phyloP scores from a whole-genome alignment of 2,113 vertebrate species.

The Percopsis transmontana region DNA sequence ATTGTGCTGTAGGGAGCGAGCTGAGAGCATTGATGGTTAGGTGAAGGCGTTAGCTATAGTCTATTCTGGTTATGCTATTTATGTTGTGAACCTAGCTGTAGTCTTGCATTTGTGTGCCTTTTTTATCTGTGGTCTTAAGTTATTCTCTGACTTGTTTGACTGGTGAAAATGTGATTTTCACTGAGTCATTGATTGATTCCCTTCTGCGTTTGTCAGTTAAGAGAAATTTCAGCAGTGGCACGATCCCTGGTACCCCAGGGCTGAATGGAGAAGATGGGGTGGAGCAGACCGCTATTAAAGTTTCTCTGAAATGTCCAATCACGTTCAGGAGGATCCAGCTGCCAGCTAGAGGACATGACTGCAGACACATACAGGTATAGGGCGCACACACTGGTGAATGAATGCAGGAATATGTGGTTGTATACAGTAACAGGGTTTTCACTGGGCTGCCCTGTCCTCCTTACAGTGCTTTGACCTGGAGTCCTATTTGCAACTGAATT shows the following conservation, averaged over 20 bases:
- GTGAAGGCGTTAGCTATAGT: too few relatives aligned
- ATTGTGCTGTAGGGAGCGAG: too few relatives aligned
- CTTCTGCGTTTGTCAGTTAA: constrained; percentile 80
- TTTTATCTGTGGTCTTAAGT: too few relatives aligned
- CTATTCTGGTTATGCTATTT: too few relatives aligned
- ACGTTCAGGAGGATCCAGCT: constrained; percentile 97
- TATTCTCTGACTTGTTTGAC: too few relatives aligned
- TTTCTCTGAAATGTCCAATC: constrained; percentile 96
- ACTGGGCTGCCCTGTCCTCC: neutral
- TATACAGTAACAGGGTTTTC: neutral
- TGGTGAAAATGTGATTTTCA: too few relatives aligned
- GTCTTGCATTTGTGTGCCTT: too few relatives aligned
- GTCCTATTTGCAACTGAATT: constrained; percentile 85
- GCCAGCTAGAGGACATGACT: constrained; percentile 92
- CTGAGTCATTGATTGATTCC: neutral
- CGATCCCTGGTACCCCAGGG: constrained; percentile 90
- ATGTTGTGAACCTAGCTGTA: too few relatives aligned
- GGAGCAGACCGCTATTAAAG: constrained; percentile 96
- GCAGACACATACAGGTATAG: constrained; percentile 91
- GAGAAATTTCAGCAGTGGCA: constrained; percentile 93
- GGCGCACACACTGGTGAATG: constrained; percentile 7
- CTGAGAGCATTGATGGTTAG: too few relatives aligned
- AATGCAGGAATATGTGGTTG: neutral
- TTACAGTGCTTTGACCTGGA: constrained; percentile 88
- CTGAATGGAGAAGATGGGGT: constrained; percentile 93